Evolutionary conservation across 2,797 vertebrate genomes (phyloP), one percentile per base, ranked within the genome.

Genomic region (Serranus cabrilla): DNA sequence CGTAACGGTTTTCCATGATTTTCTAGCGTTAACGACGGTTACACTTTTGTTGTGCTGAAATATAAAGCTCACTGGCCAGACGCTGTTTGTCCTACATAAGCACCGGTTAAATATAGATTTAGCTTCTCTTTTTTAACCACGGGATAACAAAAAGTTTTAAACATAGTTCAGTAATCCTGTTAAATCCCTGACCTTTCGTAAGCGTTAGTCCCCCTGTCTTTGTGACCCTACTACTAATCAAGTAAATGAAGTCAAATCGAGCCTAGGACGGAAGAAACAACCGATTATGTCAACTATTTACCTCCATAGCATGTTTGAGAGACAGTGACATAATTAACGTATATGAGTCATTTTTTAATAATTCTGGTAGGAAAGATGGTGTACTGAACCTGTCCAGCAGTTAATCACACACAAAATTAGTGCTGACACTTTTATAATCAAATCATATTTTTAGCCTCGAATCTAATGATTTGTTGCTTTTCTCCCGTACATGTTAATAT

Each of bases 121-220:
- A 20, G 67, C 39, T 69, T 51, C 80, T 78, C 42, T 90, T 82
- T 89, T 81, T 34, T 80, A 79, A 50, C 67, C 46, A 42, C 23
- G 18, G 63, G 71, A 80, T 78, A 73, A 80, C 69, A 74, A 84
- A 1, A 73, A 72, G 77, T 89, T 79, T 72, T 88, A 92, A 90
- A 94, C 78, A 92, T 92, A 92, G 88, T 82, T 55, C 69, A 61
- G 23, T 90, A 93, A 93, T 66, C 86, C 67, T 58, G 59, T 42
- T 77, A 91, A 92, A 90, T 89, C 90, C 82, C 65, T 69, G 68
- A 85, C 76, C 79, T 87, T 85, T 71, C 59, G 8, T 68, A 64
- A 83, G 27, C 16, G 25, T 45, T 51, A 55, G 17, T 65, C 68
- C 31, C 42, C 42, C 11, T 57, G 20, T 63, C 25, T 43, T 25